A percentile compares a stretch with the other conserved stretches of the same genome.
These are phyloP conservation scores for Ochropacha duplaris DNA, from an alignment of 2,888 invertebrate genomes.

Conservation along the genomic window DNA sequence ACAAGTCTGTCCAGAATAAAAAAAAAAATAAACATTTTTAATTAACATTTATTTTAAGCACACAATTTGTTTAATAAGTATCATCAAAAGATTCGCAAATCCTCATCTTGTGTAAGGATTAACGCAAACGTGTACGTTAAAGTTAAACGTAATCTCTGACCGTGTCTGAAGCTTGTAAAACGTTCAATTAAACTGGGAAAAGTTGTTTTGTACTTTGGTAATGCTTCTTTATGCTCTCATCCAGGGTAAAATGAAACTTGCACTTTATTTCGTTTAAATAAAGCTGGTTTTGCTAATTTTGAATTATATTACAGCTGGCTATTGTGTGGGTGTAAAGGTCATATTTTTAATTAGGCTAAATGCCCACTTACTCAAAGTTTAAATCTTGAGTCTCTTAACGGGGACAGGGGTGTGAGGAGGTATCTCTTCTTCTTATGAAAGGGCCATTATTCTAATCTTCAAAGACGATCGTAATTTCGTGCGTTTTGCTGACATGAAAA, in stretches of 20 bases:
- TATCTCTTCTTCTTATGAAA: not conserved
- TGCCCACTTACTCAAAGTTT: conserved; percentile 5
- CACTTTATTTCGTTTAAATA: not conserved
- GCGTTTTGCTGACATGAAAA: not conserved
- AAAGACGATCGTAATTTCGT: not conserved
- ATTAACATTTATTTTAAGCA: not conserved
- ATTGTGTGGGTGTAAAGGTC: not conserved
- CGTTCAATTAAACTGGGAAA: not conserved
- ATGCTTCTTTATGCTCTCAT: not conserved
- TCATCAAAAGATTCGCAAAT: not conserved
- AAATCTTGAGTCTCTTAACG: not conserved
- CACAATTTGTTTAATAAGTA: not conserved
- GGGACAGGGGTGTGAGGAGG: not conserved
- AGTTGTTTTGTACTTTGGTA: not conserved
- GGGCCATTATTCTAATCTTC: not conserved
- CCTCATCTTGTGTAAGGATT: not conserved
- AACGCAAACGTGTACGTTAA: not conserved
- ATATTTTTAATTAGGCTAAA: conserved; percentile 2
- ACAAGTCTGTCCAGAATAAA: not conserved
- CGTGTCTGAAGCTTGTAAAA: not conserved
- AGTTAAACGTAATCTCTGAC: not conserved
- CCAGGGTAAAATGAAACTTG: not conserved
- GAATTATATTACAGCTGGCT: not conserved
- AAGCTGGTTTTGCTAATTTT: not conserved
- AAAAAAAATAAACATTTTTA: not conserved